Evolutionary conservation across 2,113 vertebrate genomes (phyloP).

Genomic region (Ginglymostoma cirratum): DNA sequence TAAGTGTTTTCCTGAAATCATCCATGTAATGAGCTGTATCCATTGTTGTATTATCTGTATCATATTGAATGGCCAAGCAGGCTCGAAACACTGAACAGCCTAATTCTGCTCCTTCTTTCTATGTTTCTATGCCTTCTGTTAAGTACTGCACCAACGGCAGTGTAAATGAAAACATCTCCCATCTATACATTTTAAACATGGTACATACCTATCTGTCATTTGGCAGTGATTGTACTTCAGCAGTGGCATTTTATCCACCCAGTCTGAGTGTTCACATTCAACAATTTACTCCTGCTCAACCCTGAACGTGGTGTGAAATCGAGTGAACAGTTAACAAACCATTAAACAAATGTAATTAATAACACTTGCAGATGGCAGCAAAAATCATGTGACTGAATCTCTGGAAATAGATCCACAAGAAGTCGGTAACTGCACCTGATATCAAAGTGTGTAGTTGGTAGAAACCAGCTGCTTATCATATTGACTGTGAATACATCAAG

Average conservation of each 20-base stretch:
- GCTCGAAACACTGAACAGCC: too few species aligned
- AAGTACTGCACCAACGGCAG: too few species aligned
- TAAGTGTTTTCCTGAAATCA: background rate
- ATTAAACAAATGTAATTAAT: background rate
- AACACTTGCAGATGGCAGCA: background rate
- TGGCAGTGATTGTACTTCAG: background rate
- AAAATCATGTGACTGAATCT: background rate
- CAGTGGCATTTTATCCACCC: background rate
- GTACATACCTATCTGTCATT: too few species aligned
- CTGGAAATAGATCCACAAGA: background rate
- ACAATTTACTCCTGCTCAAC: background rate
- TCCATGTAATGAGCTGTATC: background rate
- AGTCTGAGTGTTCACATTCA: background rate
- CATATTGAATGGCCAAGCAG: too few species aligned
- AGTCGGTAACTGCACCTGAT: background rate
- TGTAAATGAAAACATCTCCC: too few species aligned
- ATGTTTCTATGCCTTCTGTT: too few species aligned
- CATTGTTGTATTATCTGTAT: too few species aligned
- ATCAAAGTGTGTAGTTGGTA: background rate
- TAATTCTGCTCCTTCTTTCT: too few species aligned
- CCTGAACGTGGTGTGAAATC: background rate
- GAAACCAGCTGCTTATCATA: background rate
- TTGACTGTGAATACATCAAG: background rate
- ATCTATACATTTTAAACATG: too few species aligned
- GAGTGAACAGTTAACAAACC: background rate